phyloP scores from a whole-genome alignment of 2,113 vertebrate species.

The Gallinago undulata region DNA sequence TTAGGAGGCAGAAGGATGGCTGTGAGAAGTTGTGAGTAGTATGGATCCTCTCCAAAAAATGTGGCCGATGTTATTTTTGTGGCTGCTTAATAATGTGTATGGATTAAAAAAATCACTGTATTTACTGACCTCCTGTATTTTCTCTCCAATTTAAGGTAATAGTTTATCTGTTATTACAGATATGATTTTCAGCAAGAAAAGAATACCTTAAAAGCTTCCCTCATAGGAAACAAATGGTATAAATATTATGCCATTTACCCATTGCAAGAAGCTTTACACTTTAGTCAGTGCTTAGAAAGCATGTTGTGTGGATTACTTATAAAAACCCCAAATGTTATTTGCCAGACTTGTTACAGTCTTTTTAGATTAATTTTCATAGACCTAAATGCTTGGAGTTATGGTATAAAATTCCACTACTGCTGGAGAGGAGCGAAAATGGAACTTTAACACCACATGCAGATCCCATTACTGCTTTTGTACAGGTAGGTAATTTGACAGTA shows the following conservation, averaged over 20 bases:
- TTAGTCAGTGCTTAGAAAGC: neutral
- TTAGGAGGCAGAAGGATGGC: neutral
- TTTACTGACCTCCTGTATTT: neutral
- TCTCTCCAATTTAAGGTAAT: neutral
- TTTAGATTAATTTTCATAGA: conserved; percentile 23
- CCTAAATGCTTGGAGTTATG: neutral
- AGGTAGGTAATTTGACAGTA: conserved; percentile 38
- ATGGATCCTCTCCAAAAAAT: conserved; percentile 10
- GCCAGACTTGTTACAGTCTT: neutral
- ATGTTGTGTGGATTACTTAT: neutral
- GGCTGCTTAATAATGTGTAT: neutral
- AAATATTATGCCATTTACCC: neutral
- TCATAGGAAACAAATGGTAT: neutral
- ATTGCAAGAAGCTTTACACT: neutral
- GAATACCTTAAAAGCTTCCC: neutral
- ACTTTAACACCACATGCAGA: neutral
- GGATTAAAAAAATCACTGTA: neutral
- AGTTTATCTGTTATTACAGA: neutral
- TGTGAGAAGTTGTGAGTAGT: conserved; percentile 12
- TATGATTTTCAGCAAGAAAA: neutral
- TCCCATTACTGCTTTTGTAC: conserved; percentile 35
- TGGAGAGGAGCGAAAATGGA: neutral
- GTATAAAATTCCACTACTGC: neutral
- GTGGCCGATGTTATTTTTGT: conserved; percentile 4
- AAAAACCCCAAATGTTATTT: neutral